phyloP scores from a whole-genome alignment of 2,113 vertebrate species.

The Cercopithecus mona region DNA sequence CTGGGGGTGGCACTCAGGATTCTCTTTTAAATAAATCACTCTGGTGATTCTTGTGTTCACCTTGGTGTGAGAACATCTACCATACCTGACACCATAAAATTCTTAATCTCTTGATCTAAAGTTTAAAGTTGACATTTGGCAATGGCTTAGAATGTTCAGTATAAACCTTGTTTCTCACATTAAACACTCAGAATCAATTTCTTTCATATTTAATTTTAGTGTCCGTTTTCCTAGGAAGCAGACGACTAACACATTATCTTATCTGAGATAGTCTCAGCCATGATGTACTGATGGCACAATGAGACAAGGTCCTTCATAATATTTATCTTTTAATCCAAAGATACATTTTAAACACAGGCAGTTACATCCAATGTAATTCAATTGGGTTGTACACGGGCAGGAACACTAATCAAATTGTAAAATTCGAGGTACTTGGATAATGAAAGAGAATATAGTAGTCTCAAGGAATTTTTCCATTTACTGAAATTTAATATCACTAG shows the following conservation, averaged over 20 bases:
- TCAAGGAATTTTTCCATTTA: neutral
- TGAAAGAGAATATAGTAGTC: neutral
- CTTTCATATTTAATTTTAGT: neutral
- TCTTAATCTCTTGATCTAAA: neutral
- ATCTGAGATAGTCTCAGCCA: neutral
- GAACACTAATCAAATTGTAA: neutral
- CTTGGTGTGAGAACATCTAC: neutral
- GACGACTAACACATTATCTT: neutral
- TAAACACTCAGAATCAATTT: neutral
- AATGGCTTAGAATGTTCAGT: neutral
- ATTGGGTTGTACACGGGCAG: neutral
- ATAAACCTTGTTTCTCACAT: neutral
- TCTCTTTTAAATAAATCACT: neutral
- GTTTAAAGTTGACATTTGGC: neutral
- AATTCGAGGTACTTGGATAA: neutral
- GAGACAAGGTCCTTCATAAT: neutral
- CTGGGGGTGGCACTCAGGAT: neutral
- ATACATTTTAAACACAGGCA: neutral
- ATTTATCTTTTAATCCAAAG: neutral
- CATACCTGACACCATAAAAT: neutral
- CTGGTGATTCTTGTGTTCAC: neutral
- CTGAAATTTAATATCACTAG: neutral
- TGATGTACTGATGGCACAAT: neutral
- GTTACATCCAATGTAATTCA: neutral
- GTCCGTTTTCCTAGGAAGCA: neutral